Base-by-base conservation (phyloP, 2,797 vertebrate genomes). In the Alauda arvensis region DNA sequence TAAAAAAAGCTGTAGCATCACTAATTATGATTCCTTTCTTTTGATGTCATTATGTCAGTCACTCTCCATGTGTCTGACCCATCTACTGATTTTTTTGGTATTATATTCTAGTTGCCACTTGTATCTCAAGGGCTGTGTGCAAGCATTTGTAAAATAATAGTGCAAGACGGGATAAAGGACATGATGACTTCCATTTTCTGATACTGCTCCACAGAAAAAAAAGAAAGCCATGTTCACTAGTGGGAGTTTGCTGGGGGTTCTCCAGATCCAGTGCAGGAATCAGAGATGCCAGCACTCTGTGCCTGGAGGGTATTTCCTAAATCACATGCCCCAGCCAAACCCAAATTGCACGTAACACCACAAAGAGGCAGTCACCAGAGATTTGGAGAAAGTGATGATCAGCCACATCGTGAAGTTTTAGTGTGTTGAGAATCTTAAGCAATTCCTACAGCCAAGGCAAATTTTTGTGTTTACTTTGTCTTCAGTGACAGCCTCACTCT, bases 341-440 rank as follows among this genome's bases (percentile, higher is more conserved):
- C 12, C n/a, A 53, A 31, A 68, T 3, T 8, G 4, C n/a, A 18
- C 12, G 63, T 53, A 42, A 48, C 10, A 63, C 10, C 20, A 23
- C 29, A 39, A 3, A 57, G 14, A 7, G 43, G 15, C 34, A 76
- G 46, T 66, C n/a, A 56, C 8, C 8, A 85, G 66, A 59, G 43
- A 55, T 79, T 74, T 83, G 53, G 26, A 77, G 20, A 26, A 80
- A 85, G 39, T 17, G 31, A 29, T 49, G 52, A 45, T n/a, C 37
- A 57, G 29, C 13, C 17, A 4, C 10, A 51, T 45, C 2, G 25
- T 0, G 0, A n/a, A 39, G 18, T 59, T 87, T 69, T n/a, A 66
- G 13, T 13, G 16, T 43, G 7, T 40, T 69, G n/a, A 53, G 61
- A 70, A 43, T 26, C 12, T 55, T 37, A 29, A 1, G 0, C 0